Evolutionary conservation across 2,888 invertebrate genomes (phyloP), one percentile per base, ranked within the genome.

Genomic region (Andrena haemorrhoa): DNA sequence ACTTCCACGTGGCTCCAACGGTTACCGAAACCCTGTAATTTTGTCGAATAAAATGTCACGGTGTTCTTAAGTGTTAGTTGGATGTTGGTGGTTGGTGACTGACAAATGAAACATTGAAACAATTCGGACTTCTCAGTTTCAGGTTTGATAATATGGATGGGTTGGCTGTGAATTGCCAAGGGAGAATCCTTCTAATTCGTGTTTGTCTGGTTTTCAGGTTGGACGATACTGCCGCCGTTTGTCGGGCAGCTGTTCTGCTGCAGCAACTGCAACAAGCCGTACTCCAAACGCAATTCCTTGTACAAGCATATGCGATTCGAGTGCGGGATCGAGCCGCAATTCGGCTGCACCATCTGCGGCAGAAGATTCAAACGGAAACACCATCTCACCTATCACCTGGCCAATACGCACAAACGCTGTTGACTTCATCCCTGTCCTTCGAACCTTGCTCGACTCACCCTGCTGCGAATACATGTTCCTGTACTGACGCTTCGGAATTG

Each of bases 261-360:
- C 84, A 33, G 61, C 31, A 83, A 82, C 20, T 93, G 93, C 75
- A 87, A 86, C n/a, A 90, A 89, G 68, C 77, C 84, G n/a, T 93
- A 93, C 82, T 82, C 80, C 72, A 89, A 88, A 83, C 84, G 82
- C 58, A 86, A 85, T 16, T 90, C 89, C 8, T 83, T 92, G 64
- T 78, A 86, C 74, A 89, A 91, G 66, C 93, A 93, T 84, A 82
- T 88, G 49, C 84, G 89, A 51, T 89, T 90, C 86, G 92, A 93
- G 75, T 94, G 93, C 77, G 93, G 92, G 2, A 89, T 88, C 12
- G 88, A 89, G 71, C 92, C 92, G 1, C 89, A 88, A 78, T 93
- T 92, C 82, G 78, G 80, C 35, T 93, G 93, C 70, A 75, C 84
- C 33, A 72, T 84, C 3, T 91, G 91, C 75, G 82, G 69, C 56